Evolutionary conservation across 53 echinoderm and acorn worm genomes (phyloP), one percentile per base, ranked within the genome.

Genomic region (Stichopus horrens): DNA sequence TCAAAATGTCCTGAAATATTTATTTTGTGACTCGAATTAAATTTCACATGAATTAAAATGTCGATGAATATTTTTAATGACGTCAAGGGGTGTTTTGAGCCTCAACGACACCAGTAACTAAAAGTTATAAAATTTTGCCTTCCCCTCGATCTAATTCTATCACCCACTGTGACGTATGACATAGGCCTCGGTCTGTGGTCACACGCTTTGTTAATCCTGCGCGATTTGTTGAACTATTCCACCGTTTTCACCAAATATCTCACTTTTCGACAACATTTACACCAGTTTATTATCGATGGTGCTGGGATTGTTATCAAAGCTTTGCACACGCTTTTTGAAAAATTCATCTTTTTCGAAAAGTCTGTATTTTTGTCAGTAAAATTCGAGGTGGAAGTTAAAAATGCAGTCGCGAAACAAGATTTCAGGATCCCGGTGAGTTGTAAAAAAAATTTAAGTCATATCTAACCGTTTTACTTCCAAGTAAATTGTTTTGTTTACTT

Each of bases 141-240:
- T 58, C 79, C 81, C 57, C 21, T n/a, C 23, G 0, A 21, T 5
- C 19, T 58, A 81, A 21, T 81, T 81, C 57, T 19, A 11, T 81
- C 57, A 81, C 81, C 81, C 81, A 81, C 21, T 56, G 21, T 58
- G 55, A 56, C 20, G 37, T 37, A 53, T 57, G 57, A 57, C 81
- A 77, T 57, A 81, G 56, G 57, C 23, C 16, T 22, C 9, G 81
- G 55, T 81, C 54, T 81, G 10, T 81, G 21, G 81, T 81, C 81
- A 81, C 81, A 81, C 58, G 81, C 57, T 81, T 7, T 81, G 20
- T 21, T 58, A 81, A 81, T 81, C 81, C 81, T 21, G 8, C 6
- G 19, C 54, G 81, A 81, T 81, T 81, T 81, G 81, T 9, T 57
- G 7, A 81, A 81, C 6, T 20, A 57, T 14, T 81, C 22, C 6